These are phyloP conservation scores for Hoplostethus mediterraneus DNA, from an alignment of 2,797 vertebrate genomes.

Conservation along the genomic window DNA sequence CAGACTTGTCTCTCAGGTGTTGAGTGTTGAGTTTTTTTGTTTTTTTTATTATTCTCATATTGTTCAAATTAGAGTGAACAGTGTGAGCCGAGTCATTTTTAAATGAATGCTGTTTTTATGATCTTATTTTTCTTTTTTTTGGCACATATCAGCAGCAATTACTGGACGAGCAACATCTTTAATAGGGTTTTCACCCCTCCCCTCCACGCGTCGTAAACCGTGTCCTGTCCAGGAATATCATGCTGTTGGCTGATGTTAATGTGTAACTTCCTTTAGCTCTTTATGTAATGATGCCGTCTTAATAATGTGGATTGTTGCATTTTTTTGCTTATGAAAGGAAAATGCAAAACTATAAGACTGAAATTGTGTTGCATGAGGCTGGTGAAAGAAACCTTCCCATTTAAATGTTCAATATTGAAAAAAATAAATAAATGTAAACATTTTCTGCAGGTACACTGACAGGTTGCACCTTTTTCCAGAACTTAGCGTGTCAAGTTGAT, in stretches of 20 bases:
- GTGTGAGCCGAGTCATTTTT: conserved; percentile 52
- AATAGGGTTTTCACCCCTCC: conserved; percentile 69
- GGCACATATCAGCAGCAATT: conserved; percentile 70
- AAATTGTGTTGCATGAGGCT: too few relatives aligned
- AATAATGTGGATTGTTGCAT: conserved; percentile 49
- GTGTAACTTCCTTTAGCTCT: conserved; percentile 61
- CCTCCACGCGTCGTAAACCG: conserved; percentile 69
- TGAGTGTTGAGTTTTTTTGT: too few relatives aligned
- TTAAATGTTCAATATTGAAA: not conserved
- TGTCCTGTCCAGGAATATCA: conserved; percentile 52
- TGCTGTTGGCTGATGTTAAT: conserved; percentile 50
- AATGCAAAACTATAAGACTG: not conserved
- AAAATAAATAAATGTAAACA: not conserved
- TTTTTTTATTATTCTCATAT: conserved; percentile 32
- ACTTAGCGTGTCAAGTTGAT: too few relatives aligned
- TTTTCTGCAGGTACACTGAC: not conserved
- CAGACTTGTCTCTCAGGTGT: conserved; percentile 36
- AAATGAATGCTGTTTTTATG: conserved; percentile 66
- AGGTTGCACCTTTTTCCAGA: too few relatives aligned
- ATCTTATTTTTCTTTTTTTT: conserved; percentile 63
- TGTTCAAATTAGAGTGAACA: conserved; percentile 52
- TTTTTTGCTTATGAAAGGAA: conserved; percentile 19
- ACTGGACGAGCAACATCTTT: conserved; percentile 69
- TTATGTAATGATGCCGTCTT: conserved; percentile 65
- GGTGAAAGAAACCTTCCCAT: not conserved